A percentile compares a stretch with the other conserved stretches of the same genome.
phyloP scores from a whole-genome alignment of 2,113 vertebrate genomes.

The Urocitellus parryii region DNA sequence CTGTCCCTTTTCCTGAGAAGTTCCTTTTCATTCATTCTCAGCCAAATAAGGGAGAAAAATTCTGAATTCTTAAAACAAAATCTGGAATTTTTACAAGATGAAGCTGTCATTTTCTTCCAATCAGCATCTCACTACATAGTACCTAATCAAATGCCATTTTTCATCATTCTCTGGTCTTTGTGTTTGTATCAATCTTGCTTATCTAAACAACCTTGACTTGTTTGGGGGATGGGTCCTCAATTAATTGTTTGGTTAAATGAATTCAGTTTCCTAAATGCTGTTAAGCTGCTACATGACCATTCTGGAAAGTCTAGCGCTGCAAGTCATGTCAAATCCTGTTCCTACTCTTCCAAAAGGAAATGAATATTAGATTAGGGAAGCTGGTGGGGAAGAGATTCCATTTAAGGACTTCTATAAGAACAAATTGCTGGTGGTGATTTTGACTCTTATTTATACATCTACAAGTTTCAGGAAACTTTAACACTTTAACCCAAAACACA shows the following conservation, averaged over 20 bases:
- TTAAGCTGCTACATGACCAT: not conserved
- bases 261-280: not conserved
- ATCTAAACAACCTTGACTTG: slow-evolving; percentile 20
- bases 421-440: not conserved
- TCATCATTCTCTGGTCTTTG: not conserved
- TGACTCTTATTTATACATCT: slow-evolving; percentile 20
- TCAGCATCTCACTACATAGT: not conserved
- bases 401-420: slow-evolving; percentile 29
- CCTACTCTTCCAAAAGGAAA: not conserved
- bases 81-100: slow-evolving; percentile 26
- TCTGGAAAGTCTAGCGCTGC: slow-evolving; percentile 3
- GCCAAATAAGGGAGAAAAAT: not conserved
- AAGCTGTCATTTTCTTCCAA: not conserved
- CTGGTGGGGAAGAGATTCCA: not conserved
- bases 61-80: not conserved
- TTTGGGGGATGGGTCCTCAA: not conserved
- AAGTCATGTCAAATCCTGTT: not conserved
- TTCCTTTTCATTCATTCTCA: not conserved
- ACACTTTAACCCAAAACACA: slow-evolving; percentile 29
- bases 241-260: not conserved
- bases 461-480: slow-evolving; percentile 43
- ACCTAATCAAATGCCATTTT: not conserved
- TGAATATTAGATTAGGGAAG: slow-evolving; percentile 3
- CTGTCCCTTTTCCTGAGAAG: accelerated
- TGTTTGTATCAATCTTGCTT: not conserved